Base-by-base conservation (phyloP, 2,888 invertebrate genomes). In the Colletes collaris region DNA sequence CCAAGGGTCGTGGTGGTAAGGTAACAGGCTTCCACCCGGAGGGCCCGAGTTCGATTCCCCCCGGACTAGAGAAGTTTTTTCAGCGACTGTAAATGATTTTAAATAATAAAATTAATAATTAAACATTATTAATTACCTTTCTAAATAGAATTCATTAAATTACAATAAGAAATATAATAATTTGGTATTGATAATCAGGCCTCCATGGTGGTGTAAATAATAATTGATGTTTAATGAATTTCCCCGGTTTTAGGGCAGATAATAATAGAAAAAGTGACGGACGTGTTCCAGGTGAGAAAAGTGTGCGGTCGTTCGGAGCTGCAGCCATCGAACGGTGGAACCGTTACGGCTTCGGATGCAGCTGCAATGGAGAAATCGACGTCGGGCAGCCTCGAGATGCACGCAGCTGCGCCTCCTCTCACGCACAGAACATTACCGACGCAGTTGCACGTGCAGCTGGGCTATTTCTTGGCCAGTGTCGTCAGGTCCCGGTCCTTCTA, bases 401-500 rank as follows among this genome's bases (percentile, higher is more conserved):
- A 81, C 70, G 79, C 85, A 83, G 81, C 80, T 82, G 86, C 76
- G n/a, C 44, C 79, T 71, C 6, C 78, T 53, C 64, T 52, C 64
- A 65, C 82, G 68, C 81, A 82, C 65, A 82, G 79, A 40, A 65
- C 80, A 79, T 84, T 70, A 71, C 87, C 78, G 76, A 87, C 94
- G 95, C 90, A 90, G 77, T 88, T 92, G 74, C 91, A 92, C 87
- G 86, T 87, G 68, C 92, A 92, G 81, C 90, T 93, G 56, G 92
- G 92, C 69, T 92, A 92, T 84, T 92, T 93, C 89, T 88, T 93
- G 84, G 92, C 93, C 50, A 93, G 93, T 74, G 91, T 94, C 85
- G 89, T 89, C 71, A 91, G 93, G 89, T 97, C 96, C 76, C 96
- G 96, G 92, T 96, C 97, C 88, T 97, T 98, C 92, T 98, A 97